phyloP scores from a whole-genome alignment of 1,140 invertebrate species.

The Maniola jurtina region DNA sequence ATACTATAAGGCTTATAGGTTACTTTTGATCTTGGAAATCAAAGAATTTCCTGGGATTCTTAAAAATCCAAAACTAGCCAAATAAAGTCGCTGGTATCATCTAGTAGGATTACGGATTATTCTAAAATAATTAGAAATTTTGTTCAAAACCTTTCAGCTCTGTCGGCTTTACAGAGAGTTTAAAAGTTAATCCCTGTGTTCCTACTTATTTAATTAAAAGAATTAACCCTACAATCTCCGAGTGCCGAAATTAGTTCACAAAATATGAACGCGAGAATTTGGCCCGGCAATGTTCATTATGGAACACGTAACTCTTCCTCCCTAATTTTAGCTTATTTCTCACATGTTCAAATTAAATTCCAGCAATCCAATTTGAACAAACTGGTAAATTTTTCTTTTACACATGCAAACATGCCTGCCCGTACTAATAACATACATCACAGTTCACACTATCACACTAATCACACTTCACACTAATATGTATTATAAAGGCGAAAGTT shows the following conservation, averaged over 20 bases:
- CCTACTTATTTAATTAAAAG: background rate
- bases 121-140: too few relatives aligned
- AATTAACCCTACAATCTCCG: background rate
- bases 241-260: background rate
- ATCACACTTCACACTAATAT: too few relatives aligned
- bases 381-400: conserved; percentile 43
- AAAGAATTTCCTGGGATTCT: too few relatives aligned
- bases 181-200: background rate
- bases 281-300: background rate
- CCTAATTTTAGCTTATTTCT: background rate
- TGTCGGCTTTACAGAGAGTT: background rate
- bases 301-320: background rate
- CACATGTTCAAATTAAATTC: background rate
- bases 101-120: too few relatives aligned
- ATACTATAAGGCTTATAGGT: too few relatives aligned
- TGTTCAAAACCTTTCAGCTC: background rate
- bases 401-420: conserved; percentile 7
- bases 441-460: too few relatives aligned
- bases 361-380: conserved; percentile 29
- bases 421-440: too few relatives aligned
- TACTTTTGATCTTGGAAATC: too few relatives aligned
- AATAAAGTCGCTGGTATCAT: too few relatives aligned
- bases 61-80: too few relatives aligned
- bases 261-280: conserved; percentile 1
- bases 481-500: too few relatives aligned